Percentiles rank a stretch among this genome's conserved stretches.
phyloP scores from a whole-genome alignment of 2,888 invertebrate genomes.

The Limnephilus rhombicus region DNA sequence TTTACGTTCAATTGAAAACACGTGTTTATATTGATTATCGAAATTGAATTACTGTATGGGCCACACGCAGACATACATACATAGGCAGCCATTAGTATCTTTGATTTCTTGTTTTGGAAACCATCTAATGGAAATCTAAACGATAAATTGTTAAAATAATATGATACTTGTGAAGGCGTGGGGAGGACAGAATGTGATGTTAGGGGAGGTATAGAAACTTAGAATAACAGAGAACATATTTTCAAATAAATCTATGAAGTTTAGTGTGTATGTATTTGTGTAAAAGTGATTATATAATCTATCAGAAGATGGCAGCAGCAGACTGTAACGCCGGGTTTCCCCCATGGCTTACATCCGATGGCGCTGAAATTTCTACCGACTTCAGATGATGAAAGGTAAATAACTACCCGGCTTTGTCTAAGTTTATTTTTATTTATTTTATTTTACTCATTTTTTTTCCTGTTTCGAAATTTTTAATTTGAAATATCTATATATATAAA shows the following conservation, averaged over 20 bases:
- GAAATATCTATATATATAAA: too few relatives aligned
- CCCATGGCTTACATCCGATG: not conserved
- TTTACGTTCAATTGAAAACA: constrained; percentile 1
- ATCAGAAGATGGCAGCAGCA: not conserved
- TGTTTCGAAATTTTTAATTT: too few relatives aligned
- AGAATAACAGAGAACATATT: not conserved
- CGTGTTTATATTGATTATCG: not conserved
- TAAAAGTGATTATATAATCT: not conserved
- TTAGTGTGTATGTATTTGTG: not conserved
- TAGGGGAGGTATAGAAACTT: not conserved
- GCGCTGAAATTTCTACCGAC: not conserved
- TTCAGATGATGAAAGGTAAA: not conserved
- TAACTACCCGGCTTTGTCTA: not conserved
- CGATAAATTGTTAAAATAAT: not conserved
- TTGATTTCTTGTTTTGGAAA: not conserved
- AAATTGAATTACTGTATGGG: not conserved
- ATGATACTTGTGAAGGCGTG: not conserved
- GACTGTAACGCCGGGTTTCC: not conserved
- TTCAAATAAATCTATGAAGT: not conserved
- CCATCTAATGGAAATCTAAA: not conserved
- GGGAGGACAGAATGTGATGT: not conserved
- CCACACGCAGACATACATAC: not conserved
- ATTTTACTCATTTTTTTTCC: too few relatives aligned
- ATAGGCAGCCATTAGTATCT: not conserved
- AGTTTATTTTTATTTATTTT: not conserved